phyloP scores from a whole-genome alignment of 2,113 vertebrate genomes.

The Malaclemys terrapin region DNA sequence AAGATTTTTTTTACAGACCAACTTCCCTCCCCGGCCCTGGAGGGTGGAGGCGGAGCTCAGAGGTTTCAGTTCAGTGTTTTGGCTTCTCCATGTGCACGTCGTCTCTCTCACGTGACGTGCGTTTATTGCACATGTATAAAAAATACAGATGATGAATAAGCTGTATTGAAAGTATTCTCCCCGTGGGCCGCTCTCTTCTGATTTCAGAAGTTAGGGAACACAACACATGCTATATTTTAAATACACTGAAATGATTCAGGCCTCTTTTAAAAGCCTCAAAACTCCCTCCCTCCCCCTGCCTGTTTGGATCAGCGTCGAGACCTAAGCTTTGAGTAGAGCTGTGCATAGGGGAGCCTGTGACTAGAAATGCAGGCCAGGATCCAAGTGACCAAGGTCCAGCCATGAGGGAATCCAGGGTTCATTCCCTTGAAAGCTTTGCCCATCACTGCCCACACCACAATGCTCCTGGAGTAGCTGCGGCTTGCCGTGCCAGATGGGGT shows the following conservation, averaged over 20 bases:
- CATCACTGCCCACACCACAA: rapidly evolving
- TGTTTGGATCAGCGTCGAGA: background rate
- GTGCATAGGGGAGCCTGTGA: background rate
- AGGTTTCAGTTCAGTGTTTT: constrained; percentile 13
- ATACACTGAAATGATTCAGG: rapidly evolving
- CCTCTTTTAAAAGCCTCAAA: background rate
- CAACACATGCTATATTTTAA: rapidly evolving
- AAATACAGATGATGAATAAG: constrained; percentile 32
- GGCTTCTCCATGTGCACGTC: constrained; percentile 65
- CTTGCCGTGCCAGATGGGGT: rapidly evolving
- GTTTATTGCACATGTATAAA: constrained; percentile 38
- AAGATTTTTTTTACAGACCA: background rate
- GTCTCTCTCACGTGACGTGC: background rate
- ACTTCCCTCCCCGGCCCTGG: background rate
- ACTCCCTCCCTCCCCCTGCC: background rate
- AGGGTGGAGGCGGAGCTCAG: constrained; percentile 61
- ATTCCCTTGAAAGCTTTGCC: background rate
- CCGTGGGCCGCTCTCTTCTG: background rate
- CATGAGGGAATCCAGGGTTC: rapidly evolving
- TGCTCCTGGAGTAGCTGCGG: background rate
- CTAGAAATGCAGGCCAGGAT: background rate
- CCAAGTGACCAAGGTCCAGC: rapidly evolving
- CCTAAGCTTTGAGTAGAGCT: rapidly evolving
- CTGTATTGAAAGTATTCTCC: constrained; percentile 14
- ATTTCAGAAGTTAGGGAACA: background rate